Evolutionary conservation across 2,888 invertebrate genomes (phyloP).

Genomic region (Rhaphigaster nebulosa): DNA sequence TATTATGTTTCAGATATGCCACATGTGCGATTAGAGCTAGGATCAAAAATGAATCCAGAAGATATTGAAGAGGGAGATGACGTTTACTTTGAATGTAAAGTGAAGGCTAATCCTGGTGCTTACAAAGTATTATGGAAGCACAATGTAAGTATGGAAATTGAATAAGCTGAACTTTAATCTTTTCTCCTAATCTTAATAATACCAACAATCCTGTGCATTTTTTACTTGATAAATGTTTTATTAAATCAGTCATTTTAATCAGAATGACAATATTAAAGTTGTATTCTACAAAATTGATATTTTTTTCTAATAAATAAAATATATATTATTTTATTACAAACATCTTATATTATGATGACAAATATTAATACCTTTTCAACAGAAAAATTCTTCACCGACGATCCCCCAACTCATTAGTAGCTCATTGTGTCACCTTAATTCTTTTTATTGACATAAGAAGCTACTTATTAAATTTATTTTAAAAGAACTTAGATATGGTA

Average conservation of each 20-base stretch:
- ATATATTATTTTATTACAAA: neutral
- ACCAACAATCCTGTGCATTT: neutral
- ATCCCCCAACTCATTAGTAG: neutral
- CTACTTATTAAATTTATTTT: neutral
- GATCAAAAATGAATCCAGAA: constrained; percentile 82
- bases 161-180: neutral
- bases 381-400: neutral
- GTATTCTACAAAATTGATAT: neutral
- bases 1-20: constrained; percentile 75
- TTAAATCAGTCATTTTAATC: neutral
- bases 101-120: constrained; percentile 82
- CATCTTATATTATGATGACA: neutral
- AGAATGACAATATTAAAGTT: neutral
- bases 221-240: neutral
- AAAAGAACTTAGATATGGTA: neutral
- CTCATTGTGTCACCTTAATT: neutral
- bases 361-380: neutral
- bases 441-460: neutral
- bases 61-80: constrained; percentile 87
- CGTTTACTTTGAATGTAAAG: constrained; percentile 85
- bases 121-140: constrained; percentile 87
- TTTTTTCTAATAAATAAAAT: neutral
- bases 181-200: neutral
- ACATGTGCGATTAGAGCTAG: constrained; percentile 78
- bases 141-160: constrained; percentile 76